Percentiles rank a stretch among this genome's conserved stretches.
These are phyloP conservation scores for Andrena camellia DNA, from an alignment of 2,888 invertebrate genomes.

Conservation along the genomic window DNA sequence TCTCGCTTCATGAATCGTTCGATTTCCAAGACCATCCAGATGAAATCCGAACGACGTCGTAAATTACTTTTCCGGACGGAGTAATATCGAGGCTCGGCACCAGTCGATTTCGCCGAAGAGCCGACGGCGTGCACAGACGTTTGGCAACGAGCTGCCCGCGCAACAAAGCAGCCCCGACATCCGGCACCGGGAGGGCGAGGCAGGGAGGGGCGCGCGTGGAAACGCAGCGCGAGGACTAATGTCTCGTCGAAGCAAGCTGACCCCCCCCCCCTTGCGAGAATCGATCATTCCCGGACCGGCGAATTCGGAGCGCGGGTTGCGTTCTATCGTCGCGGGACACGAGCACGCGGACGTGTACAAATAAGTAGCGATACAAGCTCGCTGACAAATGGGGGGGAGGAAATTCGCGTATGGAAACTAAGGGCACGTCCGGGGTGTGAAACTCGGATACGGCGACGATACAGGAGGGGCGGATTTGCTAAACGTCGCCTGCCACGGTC, in stretches of 20 bases:
- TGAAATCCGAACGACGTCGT: slow-evolving; percentile 54
- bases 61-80: slow-evolving; percentile 57
- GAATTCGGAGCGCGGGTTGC: slow-evolving; percentile 42
- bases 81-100: slow-evolving; percentile 48
- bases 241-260: slow-evolving; percentile 72
- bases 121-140: slow-evolving; percentile 34
- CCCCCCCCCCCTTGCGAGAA: slow-evolving; percentile 64
- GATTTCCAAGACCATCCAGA: slow-evolving; percentile 47
- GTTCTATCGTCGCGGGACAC: slow-evolving; percentile 49
- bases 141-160: slow-evolving; percentile 27
- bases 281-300: slow-evolving; percentile 70
- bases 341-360: slow-evolving; percentile 39
- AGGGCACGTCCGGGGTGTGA: slow-evolving; percentile 30
- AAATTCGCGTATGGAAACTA: slow-evolving; percentile 45
- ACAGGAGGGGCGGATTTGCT: not conserved
- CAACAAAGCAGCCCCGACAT: slow-evolving; percentile 39
- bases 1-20: slow-evolving; percentile 49
- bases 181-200: not conserved
- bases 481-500: not conserved
- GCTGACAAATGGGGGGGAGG: slow-evolving; percentile 39
- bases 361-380: slow-evolving; percentile 29
- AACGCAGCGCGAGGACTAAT: slow-evolving; percentile 64
- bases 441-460: slow-evolving; percentile 1
- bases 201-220: not conserved
- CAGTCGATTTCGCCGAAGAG: slow-evolving; percentile 40